Conservation (phyloP, 1,140 invertebrate species). For the Achroia grisella region DNA sequence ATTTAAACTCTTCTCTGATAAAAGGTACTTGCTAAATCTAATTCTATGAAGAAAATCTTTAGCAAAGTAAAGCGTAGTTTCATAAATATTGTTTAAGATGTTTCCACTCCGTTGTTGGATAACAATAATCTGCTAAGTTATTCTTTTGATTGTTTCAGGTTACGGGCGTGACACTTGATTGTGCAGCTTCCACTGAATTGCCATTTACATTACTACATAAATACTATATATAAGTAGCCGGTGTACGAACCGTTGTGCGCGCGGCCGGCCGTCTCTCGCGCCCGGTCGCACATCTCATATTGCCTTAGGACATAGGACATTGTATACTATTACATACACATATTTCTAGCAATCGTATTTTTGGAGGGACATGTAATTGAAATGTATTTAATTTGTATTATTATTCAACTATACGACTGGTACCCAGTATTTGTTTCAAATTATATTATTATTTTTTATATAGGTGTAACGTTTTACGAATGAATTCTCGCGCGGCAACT, state of each 20-base stretch:
- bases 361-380: conserved; percentile 34
- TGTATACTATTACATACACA: conserved; percentile 48
- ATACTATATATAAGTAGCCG: conserved; percentile 21
- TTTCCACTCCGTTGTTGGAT: no score
- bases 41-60: no score
- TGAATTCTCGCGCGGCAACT: conserved; percentile 11
- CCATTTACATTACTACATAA: conserved; percentile 49
- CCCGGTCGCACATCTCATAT: neutral
- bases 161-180: conserved; percentile 18
- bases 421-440: conserved; percentile 48
- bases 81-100: no score
- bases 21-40: no score
- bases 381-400: conserved; percentile 42
- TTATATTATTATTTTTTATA: conserved; percentile 7
- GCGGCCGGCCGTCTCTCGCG: conserved; percentile 11
- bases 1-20: no score
- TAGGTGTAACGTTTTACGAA: no score
- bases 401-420: conserved; percentile 31
- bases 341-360: conserved; percentile 40
- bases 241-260: conserved; percentile 3
- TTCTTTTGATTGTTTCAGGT: conserved; percentile 29
- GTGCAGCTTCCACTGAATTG: conserved; percentile 57
- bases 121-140: no score
- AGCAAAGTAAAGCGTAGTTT: no score
- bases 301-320: conserved; percentile 45